Percentiles rank a stretch among this genome's conserved stretches.
These are phyloP conservation scores for Apodemia duryi DNA, from an alignment of 2,888 invertebrate species.

Conservation along the genomic window DNA sequence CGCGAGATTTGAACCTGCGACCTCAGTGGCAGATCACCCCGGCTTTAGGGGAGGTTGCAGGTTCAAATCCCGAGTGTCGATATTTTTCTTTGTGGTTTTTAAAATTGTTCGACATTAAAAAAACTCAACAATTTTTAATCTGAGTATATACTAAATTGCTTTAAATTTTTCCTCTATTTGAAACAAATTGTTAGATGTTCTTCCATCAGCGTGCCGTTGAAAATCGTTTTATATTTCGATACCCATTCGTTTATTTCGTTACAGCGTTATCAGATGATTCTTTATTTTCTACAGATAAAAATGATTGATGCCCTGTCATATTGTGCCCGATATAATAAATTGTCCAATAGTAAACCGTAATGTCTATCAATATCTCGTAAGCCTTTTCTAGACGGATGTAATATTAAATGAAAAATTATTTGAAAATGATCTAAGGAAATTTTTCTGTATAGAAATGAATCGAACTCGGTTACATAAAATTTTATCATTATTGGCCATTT, in stretches of 20 bases:
- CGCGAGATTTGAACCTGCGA: too few species aligned
- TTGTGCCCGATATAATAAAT: conserved; percentile 12
- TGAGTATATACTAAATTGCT: background rate
- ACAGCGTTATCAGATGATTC: conserved; percentile 11
- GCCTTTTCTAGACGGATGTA: conserved; percentile 6
- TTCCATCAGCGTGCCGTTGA: conserved; percentile 1
- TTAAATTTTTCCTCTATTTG: background rate
- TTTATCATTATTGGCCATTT: background rate
- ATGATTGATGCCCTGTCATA: conserved; percentile 13
- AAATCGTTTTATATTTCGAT: conserved; percentile 12
- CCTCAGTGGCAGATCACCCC: too few species aligned
- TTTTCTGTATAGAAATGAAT: background rate
- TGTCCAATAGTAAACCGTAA: conserved; percentile 13
- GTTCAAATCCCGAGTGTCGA: too few species aligned
- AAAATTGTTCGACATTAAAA: background rate
- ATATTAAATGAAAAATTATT: conserved; percentile 4
- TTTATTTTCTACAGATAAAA: conserved; percentile 14
- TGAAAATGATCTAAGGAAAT: background rate
- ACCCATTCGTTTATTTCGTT: conserved; percentile 11
- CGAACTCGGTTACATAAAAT: background rate
- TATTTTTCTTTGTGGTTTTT: too few species aligned
- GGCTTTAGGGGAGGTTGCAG: too few species aligned
- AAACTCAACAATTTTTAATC: background rate
- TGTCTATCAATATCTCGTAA: conserved; percentile 15
- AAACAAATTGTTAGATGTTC: conserved; percentile 11